Base-by-base conservation (phyloP, 64 coral and sea anemone genomes). In the Orbicella faveolata region DNA sequence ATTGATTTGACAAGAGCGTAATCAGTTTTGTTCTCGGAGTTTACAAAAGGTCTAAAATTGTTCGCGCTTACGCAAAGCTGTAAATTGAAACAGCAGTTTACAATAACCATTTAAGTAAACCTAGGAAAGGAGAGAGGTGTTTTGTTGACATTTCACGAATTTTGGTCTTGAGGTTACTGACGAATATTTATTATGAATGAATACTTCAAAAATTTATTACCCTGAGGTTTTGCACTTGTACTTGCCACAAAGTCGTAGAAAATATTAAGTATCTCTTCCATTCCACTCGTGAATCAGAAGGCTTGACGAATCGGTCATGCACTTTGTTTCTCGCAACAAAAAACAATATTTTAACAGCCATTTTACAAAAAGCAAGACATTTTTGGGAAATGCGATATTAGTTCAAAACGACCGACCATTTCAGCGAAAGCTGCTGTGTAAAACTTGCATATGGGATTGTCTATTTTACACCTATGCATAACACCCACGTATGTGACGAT, bases 61-160 rank as follows among this genome's bases (percentile, higher is more conserved):
- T 16, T 20, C 7, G 20, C 16, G 41, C 36, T 52, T 78, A 51
- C 75, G 44, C 41, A 51, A 78, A 78, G 9, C 37, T 78, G 15
- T 20, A 77, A 78, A 78, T 34, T 78, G 41, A 78, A 78, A 7
- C 36, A 23, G 41, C 20, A 10, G 75, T n/a, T 51, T 51, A 78
- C 37, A 78, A 52, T 78, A 26, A 26, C 20, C 8, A 70, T 67
- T 67, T 67, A 67, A 18, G 64, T 67, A 67, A 67, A 67, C 23
- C 17, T 23, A 70, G 23, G 67, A 70, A 70, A 70, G 21, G 67
- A 23, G 25, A 21, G 20, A 4, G 21, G 0, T 16, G 0, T 78
- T 44, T 52, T 78, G 75, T 78, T 78, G 75, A 78, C 75, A 78
- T 23, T 78, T 20, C 67, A 25, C 67, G 30, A 23, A 20, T 70